phyloP scores from a whole-genome alignment of 2,797 vertebrate genomes.

The Lacerta viridis region DNA sequence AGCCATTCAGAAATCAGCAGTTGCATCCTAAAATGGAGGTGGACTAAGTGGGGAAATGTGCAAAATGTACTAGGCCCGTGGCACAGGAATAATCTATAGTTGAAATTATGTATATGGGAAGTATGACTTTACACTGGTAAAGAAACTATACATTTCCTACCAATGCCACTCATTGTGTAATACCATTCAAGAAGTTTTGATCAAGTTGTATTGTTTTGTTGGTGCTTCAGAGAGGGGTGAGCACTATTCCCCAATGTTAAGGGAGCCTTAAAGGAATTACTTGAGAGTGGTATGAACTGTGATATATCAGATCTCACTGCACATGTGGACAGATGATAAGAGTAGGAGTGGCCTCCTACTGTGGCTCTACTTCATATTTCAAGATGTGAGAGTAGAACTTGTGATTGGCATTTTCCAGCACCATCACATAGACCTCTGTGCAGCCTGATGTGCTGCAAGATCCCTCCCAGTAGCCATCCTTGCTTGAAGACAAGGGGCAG shows the following conservation, averaged over 20 bases:
- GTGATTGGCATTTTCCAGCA: constrained; percentile 81
- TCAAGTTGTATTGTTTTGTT: constrained; percentile 2
- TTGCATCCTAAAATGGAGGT: neutral
- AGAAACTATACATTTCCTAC: constrained; percentile 42
- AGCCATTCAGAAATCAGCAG: constrained; percentile 34
- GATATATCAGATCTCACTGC: constrained; percentile 25
- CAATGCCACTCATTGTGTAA: constrained; percentile 48
- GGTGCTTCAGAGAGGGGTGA: constrained; percentile 39
- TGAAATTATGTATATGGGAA: constrained; percentile 29
- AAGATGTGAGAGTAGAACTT: constrained; percentile 79
- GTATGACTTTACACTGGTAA: neutral
- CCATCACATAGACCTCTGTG: constrained; percentile 81
- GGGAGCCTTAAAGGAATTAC: neutral
- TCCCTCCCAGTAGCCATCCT: constrained; percentile 84
- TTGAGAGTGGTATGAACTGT: neutral
- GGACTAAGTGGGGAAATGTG: neutral
- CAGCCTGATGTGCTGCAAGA: constrained; percentile 82
- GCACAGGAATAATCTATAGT: constrained; percentile 11
- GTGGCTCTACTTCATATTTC: constrained; percentile 79
- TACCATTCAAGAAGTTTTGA: constrained; percentile 39
- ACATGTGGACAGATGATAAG: constrained; percentile 19
- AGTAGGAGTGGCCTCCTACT: constrained; percentile 59
- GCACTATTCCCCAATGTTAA: neutral
- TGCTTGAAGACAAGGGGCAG: constrained; percentile 74
- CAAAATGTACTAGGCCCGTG: neutral